A percentile compares a stretch with the other conserved stretches of the same genome.
phyloP scores from a whole-genome alignment of 2,113 vertebrate genomes.

The Rana temporaria region DNA sequence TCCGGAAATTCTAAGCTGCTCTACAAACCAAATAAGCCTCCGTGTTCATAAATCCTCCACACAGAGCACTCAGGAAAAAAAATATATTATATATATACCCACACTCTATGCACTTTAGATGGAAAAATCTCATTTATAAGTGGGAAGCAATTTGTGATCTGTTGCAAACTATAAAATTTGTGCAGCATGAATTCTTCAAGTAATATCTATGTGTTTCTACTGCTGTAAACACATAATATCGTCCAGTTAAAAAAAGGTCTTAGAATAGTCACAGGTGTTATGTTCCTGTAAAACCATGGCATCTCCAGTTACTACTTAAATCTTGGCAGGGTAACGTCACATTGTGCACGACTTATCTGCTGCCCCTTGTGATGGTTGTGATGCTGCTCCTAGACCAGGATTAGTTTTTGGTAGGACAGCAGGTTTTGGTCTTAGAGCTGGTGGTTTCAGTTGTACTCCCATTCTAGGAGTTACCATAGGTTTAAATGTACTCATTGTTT shows the following conservation, averaged over 20 bases:
- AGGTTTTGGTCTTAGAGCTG: conserved; percentile 93
- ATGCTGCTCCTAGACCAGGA: conserved; percentile 78
- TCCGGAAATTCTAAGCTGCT: conserved; percentile 7
- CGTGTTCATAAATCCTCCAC: conserved; percentile 36
- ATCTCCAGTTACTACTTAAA: conserved; percentile 72
- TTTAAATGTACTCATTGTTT: conserved; percentile 96
- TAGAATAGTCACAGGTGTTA: conserved; percentile 76
- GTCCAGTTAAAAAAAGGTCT: conserved; percentile 78
- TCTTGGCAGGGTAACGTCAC: conserved; percentile 68
- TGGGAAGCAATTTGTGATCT: conserved; percentile 79
- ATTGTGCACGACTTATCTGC: conserved; percentile 98
- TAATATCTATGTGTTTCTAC: conserved; percentile 70
- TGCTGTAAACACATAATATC: conserved; percentile 70
- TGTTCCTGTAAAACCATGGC: conserved; percentile 72
- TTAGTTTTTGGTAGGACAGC: conserved; percentile 90
- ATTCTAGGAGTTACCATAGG: conserved; percentile 90
- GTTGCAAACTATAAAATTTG: conserved; percentile 75
- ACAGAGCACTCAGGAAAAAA: conserved; percentile 67
- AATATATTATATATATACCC: conserved; percentile 20
- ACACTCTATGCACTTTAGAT: conserved; percentile 56
- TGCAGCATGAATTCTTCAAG: conserved; percentile 83
- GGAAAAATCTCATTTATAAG: conserved; percentile 66
- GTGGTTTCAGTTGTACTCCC: conserved; percentile 95
- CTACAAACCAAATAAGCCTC: conserved; percentile 53
- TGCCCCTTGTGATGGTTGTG: conserved; percentile 83